Percentiles rank a stretch among this genome's conserved stretches.
These are phyloP conservation scores for Clanis bilineata DNA, from an alignment of 2,888 invertebrate genomes.

Conservation along the genomic window DNA sequence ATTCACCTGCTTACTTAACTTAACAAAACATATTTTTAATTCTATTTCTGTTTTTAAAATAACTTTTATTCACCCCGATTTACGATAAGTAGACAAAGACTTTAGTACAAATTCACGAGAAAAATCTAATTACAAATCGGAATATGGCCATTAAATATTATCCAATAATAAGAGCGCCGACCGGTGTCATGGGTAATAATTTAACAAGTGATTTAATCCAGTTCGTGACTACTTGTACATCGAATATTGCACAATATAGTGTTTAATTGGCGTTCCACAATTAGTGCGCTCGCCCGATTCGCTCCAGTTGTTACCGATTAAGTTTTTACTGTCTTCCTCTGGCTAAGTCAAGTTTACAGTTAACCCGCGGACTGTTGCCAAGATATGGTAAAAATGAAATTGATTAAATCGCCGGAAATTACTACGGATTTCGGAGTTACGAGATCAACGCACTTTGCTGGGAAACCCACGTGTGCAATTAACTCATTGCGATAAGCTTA, in stretches of 20 bases:
- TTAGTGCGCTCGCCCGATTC: conserved; percentile 72
- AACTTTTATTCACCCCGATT: too few species aligned
- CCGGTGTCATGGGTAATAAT: conserved; percentile 7
- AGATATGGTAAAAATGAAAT: conserved; percentile 62
- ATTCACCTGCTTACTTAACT: too few species aligned
- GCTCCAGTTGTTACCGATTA: conserved; percentile 80
- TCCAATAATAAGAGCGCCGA: background rate
- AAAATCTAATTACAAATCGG: background rate
- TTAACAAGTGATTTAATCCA: conserved; percentile 14
- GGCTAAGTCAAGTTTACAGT: conserved; percentile 71
- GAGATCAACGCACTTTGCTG: conserved; percentile 27
- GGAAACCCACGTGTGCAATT: conserved; percentile 11
- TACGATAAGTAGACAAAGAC: too few species aligned
- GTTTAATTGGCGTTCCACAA: conserved; percentile 66
- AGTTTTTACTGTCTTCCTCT: conserved; percentile 67
- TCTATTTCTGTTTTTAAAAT: too few species aligned
- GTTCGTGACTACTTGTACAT: conserved; percentile 50
- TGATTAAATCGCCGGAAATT: conserved; percentile 47
- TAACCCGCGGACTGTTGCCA: conserved; percentile 57
- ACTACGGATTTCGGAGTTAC: conserved; percentile 29
- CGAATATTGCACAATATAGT: conserved; percentile 74
- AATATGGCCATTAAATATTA: background rate
- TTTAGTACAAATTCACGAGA: background rate
- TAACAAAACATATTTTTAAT: too few species aligned
- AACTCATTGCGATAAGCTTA: conserved; percentile 1